Evolutionary conservation across 1,140 invertebrate genomes (phyloP).

Genomic region (Leptinotarsa lineolata): DNA sequence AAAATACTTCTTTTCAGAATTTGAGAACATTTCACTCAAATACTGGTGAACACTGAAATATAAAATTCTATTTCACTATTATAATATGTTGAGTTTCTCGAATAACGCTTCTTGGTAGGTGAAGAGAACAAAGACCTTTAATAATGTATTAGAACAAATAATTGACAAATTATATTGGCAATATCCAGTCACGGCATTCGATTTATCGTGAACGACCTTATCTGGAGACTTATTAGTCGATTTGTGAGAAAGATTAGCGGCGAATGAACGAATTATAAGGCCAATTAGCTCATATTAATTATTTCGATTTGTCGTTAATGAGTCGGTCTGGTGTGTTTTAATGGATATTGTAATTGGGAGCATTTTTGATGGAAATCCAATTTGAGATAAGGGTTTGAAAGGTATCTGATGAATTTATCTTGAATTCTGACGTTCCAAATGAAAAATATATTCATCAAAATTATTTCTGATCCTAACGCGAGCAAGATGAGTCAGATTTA

Average conservation of each 20-base stretch:
- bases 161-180: slow-evolving; percentile 32
- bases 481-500: no score
- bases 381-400: neutral
- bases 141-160: slow-evolving; percentile 34
- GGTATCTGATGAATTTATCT: neutral
- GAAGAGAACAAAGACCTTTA: slow-evolving; percentile 25
- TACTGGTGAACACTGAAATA: no score
- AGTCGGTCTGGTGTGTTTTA: neutral
- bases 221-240: slow-evolving; percentile 8
- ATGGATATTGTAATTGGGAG: neutral
- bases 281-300: slow-evolving; percentile 8
- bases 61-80: neutral
- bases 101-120: neutral
- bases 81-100: neutral
- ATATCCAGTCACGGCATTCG: slow-evolving; percentile 22
- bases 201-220: neutral
- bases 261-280: slow-evolving; percentile 1
- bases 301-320: slow-evolving; percentile 7
- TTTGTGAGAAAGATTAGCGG: slow-evolving; percentile 1
- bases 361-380: neutral
- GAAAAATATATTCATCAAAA: no score
- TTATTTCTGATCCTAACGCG: no score
- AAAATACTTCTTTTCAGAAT: no score
- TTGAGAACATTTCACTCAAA: no score
- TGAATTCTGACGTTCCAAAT: neutral